Base-by-base conservation (phyloP, 2,797 vertebrate species). In the Coracias cyanogaster region DNA sequence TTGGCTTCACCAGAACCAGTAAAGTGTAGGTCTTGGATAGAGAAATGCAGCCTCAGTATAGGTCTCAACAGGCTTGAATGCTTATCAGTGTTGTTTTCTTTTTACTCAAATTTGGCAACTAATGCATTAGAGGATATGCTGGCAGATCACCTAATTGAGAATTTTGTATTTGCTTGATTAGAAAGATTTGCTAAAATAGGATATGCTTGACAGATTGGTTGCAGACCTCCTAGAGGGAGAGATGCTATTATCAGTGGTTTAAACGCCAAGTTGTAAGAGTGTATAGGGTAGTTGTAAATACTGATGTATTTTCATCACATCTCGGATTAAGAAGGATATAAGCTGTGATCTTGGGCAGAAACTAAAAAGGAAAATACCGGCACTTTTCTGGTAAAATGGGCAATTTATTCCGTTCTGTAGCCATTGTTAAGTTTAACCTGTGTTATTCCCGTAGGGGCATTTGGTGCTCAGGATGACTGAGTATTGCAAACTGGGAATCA, bases 141-240 rank as follows among this genome's bases (percentile, higher is more conserved):
- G 83, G 73, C 54, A 77, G 60, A 77, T 52, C 55, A 82, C 60
- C 52, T 90, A 82, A 76, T 66, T 82, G 71, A 78, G 73, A 77
- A 60, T 60, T 90, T 76, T 89, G n/a, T 89, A 35, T 93, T 86
- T 90, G 18, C 78, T 77, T 80, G 20, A 51, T 89, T 89, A 89
- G 71, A 43, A 92, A 86, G 51, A 52, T 67, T 46, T 84, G 66
- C 71, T 92, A 66, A 78, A 88, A 61, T 79, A 73, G 31, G 66
- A 54, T 78, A 14, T n/a, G 51, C 46, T 82, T 92, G 74, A 73
- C 70, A 89, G 89, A 72, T 70, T 57, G 64, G 64, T 55, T 91
- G 60, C 39, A 58, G 73, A 58, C 46, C 35, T 92, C 74, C 87
- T 81, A 22, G 35, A 66, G 77, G 57, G 41, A 84, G 25, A 61